Base-by-base conservation (phyloP, 2,888 invertebrate species). In the Morpho deidamia region DNA sequence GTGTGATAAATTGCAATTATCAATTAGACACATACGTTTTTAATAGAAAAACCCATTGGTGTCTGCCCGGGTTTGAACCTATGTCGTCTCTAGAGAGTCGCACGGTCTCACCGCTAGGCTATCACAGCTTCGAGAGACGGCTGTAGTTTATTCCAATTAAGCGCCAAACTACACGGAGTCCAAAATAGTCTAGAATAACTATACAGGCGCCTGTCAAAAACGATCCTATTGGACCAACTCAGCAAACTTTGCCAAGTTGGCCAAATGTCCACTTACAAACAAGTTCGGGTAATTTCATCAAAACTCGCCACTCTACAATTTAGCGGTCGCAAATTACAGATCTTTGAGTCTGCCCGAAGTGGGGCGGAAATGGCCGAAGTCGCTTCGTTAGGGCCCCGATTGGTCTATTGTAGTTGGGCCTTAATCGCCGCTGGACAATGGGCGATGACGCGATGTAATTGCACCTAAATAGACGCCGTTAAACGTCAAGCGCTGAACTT, bases 311-410 rank as follows among this genome's bases (percentile, higher is more conserved):
- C 56, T 72, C 75, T 73, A 76, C 83, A 81, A 62, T 62, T 62
- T 56, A 56, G 51, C 53, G 43, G 72, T 86, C 88, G 74, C 88
- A 88, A 88, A 88, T 88, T 85, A 83, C 79, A 72, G 75, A 81
- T 85, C 86, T 88, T 87, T 80, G 83, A 81, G 71, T 70, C 74
- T 65, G 67, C 61, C 74, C 77, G 76, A 80, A 78, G 81, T 76
- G 73, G 69, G 70, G 70, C 85, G 86, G 86, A 83, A 84, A 78
- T 70, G 68, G 70, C 72, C 84, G 83, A 85, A 82, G 83, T 83
- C 83, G 78, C 85, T 84, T 87, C 87, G 85, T 87, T 86, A 86
- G 81, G 71, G 78, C 72, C 76, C 79, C 72, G 78, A 83, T 84
- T 80, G 83, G 76, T 66, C 65, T 67, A 88, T 88, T 88, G 88